phyloP scores from a whole-genome alignment of 2,797 vertebrate genomes.

The Gymnoscopelus microlampas region DNA sequence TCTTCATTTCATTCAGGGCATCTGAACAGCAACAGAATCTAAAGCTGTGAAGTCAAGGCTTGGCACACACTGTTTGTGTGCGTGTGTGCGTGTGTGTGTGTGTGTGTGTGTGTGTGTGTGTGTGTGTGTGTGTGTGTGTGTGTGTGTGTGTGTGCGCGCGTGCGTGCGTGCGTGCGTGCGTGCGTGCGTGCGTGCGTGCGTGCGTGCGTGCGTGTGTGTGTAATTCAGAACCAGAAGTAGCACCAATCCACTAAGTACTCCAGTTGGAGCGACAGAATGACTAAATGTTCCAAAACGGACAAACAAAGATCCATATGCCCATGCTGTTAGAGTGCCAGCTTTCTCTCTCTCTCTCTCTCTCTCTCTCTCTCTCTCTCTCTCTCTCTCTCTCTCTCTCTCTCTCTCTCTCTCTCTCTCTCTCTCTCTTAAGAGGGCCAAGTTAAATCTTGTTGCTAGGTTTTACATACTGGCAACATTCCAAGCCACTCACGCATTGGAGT shows the following conservation, averaged over 20 bases:
- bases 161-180: constrained; percentile 34
- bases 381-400: constrained; percentile 19
- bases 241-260: constrained; percentile 79
- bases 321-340: constrained; percentile 70
- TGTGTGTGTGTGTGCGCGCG: constrained; percentile 14
- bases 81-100: background rate
- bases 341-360: constrained; percentile 26
- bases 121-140: constrained; percentile 1
- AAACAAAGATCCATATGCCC: constrained; percentile 83
- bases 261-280: constrained; percentile 78
- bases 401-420: constrained; percentile 37
- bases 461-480: constrained; percentile 76
- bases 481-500: constrained; percentile 77
- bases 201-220: constrained; percentile 23
- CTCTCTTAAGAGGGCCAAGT: constrained; percentile 53
- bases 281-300: constrained; percentile 80
- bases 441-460: constrained; percentile 82
- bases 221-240: constrained; percentile 64
- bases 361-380: constrained; percentile 33
- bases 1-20: constrained; percentile 69
- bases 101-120: background rate
- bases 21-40: constrained; percentile 75
- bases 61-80: constrained; percentile 42
- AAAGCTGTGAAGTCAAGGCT: constrained; percentile 68
- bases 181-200: constrained; percentile 17